Evolutionary conservation across 2,888 invertebrate genomes (phyloP).

Genomic region (Saturnia japonica): DNA sequence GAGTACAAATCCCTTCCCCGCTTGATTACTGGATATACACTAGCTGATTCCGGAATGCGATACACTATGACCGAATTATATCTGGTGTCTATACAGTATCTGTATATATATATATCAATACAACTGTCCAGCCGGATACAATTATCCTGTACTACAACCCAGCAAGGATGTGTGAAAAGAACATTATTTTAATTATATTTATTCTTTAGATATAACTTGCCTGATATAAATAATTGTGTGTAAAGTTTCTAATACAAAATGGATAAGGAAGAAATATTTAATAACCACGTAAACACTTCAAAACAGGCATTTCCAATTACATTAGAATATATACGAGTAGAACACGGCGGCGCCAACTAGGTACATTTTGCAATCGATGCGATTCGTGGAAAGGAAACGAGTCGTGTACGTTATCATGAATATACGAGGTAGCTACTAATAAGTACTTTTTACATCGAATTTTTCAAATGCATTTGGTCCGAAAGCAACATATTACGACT

Average conservation of each 20-base stretch:
- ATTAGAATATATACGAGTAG: conserved; percentile 25
- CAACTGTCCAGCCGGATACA: no score
- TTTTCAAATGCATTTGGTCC: not conserved
- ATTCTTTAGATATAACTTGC: no score
- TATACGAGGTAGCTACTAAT: not conserved
- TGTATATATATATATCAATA: no score
- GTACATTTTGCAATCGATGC: conserved; percentile 27
- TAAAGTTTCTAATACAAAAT: not conserved
- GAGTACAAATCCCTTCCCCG: no score
- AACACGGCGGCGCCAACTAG: conserved; percentile 23
- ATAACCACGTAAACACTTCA: not conserved
- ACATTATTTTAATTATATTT: no score
- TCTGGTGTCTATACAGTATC: no score
- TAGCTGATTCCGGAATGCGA: no score
- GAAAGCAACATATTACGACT: not conserved
- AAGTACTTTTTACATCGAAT: not conserved
- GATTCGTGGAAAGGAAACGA: conserved; percentile 40
- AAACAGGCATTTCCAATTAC: not conserved
- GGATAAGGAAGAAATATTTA: not conserved
- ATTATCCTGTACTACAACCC: no score
- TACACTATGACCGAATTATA: no score
- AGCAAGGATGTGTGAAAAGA: no score
- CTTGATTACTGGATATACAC: no score
- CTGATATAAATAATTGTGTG: no score
- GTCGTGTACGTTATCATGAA: conserved; percentile 35